Base-by-base conservation (phyloP, 2,797 vertebrate species). In the Knipowitschia caucasica region DNA sequence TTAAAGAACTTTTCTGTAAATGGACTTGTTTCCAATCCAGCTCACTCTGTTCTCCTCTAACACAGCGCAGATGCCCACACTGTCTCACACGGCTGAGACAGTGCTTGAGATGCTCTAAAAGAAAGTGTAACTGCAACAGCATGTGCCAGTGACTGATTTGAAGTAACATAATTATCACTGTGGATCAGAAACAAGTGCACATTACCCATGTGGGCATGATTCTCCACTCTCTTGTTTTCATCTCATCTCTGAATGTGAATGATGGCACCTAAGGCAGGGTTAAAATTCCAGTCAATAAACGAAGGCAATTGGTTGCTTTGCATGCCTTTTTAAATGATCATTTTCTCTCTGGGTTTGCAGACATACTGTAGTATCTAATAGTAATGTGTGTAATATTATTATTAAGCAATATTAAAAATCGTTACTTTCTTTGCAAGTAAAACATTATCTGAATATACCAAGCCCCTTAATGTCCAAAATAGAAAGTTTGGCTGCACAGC, bases 401-500 rank as follows among this genome's bases (percentile, higher is more conserved):
- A n/a, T n/a, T n/a, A n/a, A n/a, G n/a, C n/a, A n/a, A n/a, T n/a
- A n/a, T n/a, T n/a, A n/a, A n/a, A n/a, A n/a, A n/a, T n/a, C 2
- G 17, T 38, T 38, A 34, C 4, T n/a, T 44, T 15, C 26, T 1
- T 1, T 2, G 24, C 21, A 43, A 43, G 40, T 44, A 15, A 21
- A 40, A 8, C 23, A 25, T 56, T 50, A 40, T 33, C 6, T 36
- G 24, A 10, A 14, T 5, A 11, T 18, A 12, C 44, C 5, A 30
- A 46, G 9, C 14, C 20, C 29, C 34, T 39, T 67, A 3, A 1
- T 2, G 50, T 15, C 18, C 33, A 38, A 44, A 15, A n/a, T 51
- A 62, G 62, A 43, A 1, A 51, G 23, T 67, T 64, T 63, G 45
- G 47, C 46, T 57, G 47, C 40, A 14, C 25, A 40, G 24, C 23